Conservation (phyloP, 2,797 vertebrate genomes). For the Enteromius mattozi region DNA sequence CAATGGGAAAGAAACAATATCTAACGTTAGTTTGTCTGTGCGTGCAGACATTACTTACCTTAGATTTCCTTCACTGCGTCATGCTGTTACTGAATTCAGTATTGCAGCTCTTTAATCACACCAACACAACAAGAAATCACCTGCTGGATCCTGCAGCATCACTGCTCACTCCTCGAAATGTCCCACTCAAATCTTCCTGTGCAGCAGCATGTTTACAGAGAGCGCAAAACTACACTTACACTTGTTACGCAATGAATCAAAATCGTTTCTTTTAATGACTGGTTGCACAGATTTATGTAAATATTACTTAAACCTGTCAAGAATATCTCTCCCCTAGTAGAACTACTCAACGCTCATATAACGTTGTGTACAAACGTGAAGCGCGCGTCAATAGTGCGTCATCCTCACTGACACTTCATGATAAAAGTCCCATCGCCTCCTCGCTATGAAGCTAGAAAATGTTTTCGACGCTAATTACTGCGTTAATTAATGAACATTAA, state of each 20-base stretch:
- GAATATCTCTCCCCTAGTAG: not conserved
- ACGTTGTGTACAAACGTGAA: not conserved
- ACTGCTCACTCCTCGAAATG: slow-evolving; percentile 1
- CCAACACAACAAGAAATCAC: slow-evolving; percentile 61
- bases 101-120: slow-evolving; percentile 11
- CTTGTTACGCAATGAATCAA: not conserved
- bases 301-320: not conserved
- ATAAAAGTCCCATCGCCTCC: slow-evolving; percentile 26
- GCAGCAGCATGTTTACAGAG: slow-evolving; percentile 58
- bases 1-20: not conserved
- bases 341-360: not conserved
- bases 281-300: not conserved
- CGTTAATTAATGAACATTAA: not conserved
- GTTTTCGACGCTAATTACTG: not conserved
- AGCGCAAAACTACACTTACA: slow-evolving; percentile 16
- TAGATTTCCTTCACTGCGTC: not conserved
- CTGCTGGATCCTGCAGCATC: not conserved
- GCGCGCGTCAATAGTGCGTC: slow-evolving; percentile 29
- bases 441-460: not conserved
- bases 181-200: not conserved
- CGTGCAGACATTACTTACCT: not conserved
- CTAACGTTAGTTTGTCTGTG: not conserved
- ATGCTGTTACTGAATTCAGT: not conserved
- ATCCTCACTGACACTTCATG: not conserved
- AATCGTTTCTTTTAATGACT: not conserved